Percentiles rank a stretch among this genome's conserved stretches.
These are phyloP conservation scores for Nestor notabilis DNA, from an alignment of 2,113 vertebrate genomes.

Conservation along the genomic window DNA sequence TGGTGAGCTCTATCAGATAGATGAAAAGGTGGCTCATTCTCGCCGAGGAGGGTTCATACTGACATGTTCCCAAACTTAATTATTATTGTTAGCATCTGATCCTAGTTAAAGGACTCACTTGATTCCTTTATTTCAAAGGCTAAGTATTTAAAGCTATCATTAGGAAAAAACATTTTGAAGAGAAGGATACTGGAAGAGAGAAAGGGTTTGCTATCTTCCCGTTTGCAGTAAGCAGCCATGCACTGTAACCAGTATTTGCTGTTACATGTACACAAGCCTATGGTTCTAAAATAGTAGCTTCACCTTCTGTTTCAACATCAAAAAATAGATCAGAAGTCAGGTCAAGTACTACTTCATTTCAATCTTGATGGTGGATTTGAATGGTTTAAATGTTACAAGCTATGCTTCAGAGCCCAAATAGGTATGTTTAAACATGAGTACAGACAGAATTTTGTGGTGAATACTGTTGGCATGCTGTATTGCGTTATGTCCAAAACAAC, in stretches of 20 bases:
- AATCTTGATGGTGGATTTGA: constrained; percentile 58
- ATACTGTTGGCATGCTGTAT: constrained; percentile 70
- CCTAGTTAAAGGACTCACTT: neutral
- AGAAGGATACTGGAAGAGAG: neutral
- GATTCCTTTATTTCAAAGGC: neutral
- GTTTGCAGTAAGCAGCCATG: neutral
- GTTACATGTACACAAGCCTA: neutral
- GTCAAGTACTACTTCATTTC: constrained; percentile 65
- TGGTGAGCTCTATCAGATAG: neutral
- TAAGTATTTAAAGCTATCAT: constrained; percentile 15
- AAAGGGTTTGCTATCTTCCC: neutral
- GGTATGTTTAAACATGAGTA: constrained; percentile 58
- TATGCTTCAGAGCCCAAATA: constrained; percentile 55
- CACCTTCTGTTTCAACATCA: neutral
- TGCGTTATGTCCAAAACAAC: constrained; percentile 61
- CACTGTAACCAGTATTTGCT: constrained; percentile 8
- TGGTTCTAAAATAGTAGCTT: neutral
- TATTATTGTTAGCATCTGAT: neutral
- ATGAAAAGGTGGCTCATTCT: neutral
- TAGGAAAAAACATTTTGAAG: neutral
- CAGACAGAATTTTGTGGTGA: constrained; percentile 61
- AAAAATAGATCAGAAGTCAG: constrained; percentile 50
- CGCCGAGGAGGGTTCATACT: neutral
- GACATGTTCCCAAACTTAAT: neutral
- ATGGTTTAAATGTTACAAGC: constrained; percentile 64